phyloP scores from a whole-genome alignment of 2,888 invertebrate genomes.

The Miltochrista miniata region DNA sequence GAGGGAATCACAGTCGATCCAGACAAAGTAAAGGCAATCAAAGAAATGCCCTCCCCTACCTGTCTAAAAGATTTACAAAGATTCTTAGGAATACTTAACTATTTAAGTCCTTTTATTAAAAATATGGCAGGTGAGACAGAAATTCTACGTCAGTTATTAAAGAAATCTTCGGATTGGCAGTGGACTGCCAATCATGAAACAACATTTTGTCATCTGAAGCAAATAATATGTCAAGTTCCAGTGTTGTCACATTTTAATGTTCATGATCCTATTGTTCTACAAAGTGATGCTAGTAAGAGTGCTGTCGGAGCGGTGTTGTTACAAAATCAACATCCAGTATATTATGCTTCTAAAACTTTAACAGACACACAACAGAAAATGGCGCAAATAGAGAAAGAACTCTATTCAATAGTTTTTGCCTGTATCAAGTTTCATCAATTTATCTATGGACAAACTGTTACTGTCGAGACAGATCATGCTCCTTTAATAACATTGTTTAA shows the following conservation, averaged over 20 bases:
- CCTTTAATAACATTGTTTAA: conserved; percentile 26
- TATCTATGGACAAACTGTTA: conserved; percentile 21
- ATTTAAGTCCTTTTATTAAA: conserved; percentile 17
- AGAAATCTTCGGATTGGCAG: conserved; percentile 15
- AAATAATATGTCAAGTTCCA: background rate
- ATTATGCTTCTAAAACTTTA: conserved; percentile 20
- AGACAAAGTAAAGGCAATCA: conserved; percentile 20
- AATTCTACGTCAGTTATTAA: conserved; percentile 10
- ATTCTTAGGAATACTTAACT: conserved; percentile 17
- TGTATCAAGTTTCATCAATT: conserved; percentile 22
- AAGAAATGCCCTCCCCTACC: conserved; percentile 14
- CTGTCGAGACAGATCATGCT: conserved; percentile 25
- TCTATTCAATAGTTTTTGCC: conserved; percentile 27
- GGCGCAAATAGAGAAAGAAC: conserved; percentile 29
- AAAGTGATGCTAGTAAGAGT: conserved; percentile 12
- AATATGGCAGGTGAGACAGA: conserved; percentile 3
- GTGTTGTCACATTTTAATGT: conserved; percentile 3
- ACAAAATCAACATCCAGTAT: conserved; percentile 17
- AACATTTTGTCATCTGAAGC: too few relatives aligned
- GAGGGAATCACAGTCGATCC: too few relatives aligned
- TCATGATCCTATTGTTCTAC: conserved; percentile 7
- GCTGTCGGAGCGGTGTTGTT: conserved; percentile 9
- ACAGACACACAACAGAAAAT: conserved; percentile 12
- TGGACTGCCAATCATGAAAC: conserved; percentile 7
- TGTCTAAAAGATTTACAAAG: conserved; percentile 11